phyloP scores from a whole-genome alignment of 2,797 vertebrate species.

The Lophius americanus region DNA sequence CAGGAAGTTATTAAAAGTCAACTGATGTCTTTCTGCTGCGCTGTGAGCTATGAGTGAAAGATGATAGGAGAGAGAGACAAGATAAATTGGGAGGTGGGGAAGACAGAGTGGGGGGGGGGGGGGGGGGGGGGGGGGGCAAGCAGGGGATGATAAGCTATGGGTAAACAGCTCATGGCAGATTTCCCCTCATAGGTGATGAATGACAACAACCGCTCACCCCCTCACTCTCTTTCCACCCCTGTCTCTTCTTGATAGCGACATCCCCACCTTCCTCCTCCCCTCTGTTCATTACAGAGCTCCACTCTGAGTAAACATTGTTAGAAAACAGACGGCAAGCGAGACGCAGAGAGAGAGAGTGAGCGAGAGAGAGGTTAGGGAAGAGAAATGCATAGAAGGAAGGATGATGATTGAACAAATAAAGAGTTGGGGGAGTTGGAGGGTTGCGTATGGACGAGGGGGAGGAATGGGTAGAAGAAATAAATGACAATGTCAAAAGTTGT shows the following conservation, averaged over 20 bases:
- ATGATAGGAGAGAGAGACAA: slow-evolving; percentile 65
- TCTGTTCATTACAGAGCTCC: slow-evolving; percentile 56
- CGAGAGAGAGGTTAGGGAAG: slow-evolving; percentile 8
- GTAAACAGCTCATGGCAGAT: slow-evolving; percentile 78
- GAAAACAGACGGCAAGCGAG: slow-evolving; percentile 52
- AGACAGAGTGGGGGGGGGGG: slow-evolving; percentile 36
- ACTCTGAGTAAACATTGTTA: slow-evolving; percentile 63
- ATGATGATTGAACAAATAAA: slow-evolving; percentile 44
- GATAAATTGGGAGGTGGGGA: slow-evolving; percentile 59
- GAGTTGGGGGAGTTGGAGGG: slow-evolving; percentile 11
- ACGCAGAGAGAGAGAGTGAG: slow-evolving; percentile 11
- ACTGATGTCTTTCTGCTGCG: slow-evolving; percentile 63
- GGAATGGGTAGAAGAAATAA: slow-evolving; percentile 9
- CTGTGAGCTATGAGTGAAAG: slow-evolving; percentile 70
- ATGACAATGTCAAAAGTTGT: slow-evolving; percentile 10
- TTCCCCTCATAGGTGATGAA: slow-evolving; percentile 77
- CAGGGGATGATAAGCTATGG: slow-evolving; percentile 72
- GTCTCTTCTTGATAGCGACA: slow-evolving; percentile 38
- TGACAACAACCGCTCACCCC: slow-evolving; percentile 71
- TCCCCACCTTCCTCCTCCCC: slow-evolving; percentile 20
- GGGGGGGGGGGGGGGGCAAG: slow-evolving; percentile 65
- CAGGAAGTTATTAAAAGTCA: slow-evolving; percentile 73
- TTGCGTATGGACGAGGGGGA: slow-evolving; percentile 17
- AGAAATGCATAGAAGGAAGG: slow-evolving; percentile 35
- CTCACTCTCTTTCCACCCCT: slow-evolving; percentile 35